Percentiles rank a stretch among this genome's conserved stretches.
phyloP scores from a whole-genome alignment of 1,140 invertebrate species.

The Platyura marginata region DNA sequence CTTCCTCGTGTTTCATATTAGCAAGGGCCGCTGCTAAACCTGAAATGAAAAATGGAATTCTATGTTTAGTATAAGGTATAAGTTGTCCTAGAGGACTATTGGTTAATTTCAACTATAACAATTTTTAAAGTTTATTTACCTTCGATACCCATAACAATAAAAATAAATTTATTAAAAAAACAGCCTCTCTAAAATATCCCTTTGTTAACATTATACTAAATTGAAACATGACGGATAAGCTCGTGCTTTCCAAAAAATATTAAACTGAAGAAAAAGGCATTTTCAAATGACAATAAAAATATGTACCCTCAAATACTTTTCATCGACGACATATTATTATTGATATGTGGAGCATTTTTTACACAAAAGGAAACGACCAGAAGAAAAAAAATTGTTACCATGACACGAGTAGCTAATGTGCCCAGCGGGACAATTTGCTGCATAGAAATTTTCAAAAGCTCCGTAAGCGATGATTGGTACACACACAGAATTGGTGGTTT shows the following conservation, averaged over 20 bases:
- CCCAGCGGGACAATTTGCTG: neutral
- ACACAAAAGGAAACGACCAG: neutral
- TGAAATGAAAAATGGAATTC: conserved; percentile 11
- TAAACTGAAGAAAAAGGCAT: no score
- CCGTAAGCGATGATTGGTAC: neutral
- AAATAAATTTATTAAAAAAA: no score
- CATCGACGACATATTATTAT: neutral
- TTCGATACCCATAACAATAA: no score
- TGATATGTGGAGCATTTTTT: neutral
- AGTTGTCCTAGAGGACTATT: no score
- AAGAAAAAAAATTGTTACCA: neutral
- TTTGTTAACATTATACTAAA: no score
- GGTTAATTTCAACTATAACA: no score
- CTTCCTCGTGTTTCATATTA: conserved; percentile 23
- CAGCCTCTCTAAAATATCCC: no score
- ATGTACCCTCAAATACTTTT: neutral
- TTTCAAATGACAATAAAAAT: no score
- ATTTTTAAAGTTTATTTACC: no score
- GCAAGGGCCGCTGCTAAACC: conserved; percentile 25
- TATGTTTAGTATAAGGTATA: no score
- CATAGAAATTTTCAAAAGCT: neutral
- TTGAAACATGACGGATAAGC: no score
- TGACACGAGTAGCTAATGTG: neutral
- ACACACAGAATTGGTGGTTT: neutral
- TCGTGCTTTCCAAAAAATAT: no score